Evolutionary conservation across 2,888 invertebrate species (phyloP).

Genomic region (Nomada hirtipes): DNA sequence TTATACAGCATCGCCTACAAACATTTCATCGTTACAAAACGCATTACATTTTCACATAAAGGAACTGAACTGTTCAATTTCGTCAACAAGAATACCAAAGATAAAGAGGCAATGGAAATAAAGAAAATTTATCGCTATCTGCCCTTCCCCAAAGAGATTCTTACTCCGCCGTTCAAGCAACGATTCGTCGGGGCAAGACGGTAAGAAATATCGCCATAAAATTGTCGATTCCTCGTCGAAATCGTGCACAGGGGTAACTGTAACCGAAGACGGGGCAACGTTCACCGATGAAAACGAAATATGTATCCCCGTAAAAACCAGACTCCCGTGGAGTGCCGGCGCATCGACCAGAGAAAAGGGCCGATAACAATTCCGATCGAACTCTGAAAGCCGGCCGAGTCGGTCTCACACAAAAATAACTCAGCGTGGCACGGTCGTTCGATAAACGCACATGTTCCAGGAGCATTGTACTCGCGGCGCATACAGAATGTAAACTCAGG

Average conservation of each 20-base stretch:
- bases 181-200: no score
- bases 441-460: constrained; percentile 61
- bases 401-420: constrained; percentile 54
- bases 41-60: no score
- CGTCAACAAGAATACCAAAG: no score
- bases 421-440: constrained; percentile 37
- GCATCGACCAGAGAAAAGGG: constrained; percentile 30
- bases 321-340: constrained; percentile 6
- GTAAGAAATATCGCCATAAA: no score
- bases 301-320: constrained; percentile 25
- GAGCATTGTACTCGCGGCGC: constrained; percentile 57
- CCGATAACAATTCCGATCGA: constrained; percentile 63
- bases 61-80: no score
- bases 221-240: neutral
- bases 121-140: no score
- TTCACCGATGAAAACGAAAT: constrained; percentile 28
- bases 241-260: neutral
- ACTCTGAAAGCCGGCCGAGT: constrained; percentile 42
- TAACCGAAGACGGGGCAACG: constrained; percentile 20
- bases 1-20: no score
- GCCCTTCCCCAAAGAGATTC: no score
- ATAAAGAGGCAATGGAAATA: no score
- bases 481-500: constrained; percentile 50
- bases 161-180: no score
- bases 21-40: neutral